Evolutionary conservation across 2,888 invertebrate genomes (phyloP).

Genomic region (Sabatieria punctata): DNA sequence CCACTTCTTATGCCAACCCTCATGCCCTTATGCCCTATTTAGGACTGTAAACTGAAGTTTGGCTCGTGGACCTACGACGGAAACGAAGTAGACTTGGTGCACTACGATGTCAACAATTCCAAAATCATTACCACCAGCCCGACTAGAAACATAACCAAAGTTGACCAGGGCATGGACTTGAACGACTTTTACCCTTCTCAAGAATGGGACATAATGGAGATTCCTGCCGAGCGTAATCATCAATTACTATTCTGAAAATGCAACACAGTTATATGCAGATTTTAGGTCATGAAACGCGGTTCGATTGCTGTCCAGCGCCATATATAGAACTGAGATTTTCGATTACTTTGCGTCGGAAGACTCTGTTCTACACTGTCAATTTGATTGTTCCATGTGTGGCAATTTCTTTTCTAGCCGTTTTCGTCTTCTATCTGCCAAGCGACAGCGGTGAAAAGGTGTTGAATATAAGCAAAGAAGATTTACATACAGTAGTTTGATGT

Average conservation of each 20-base stretch:
- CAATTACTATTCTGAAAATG: no score
- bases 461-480: no score
- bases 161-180: slow-evolving; percentile 30
- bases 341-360: slow-evolving; percentile 26
- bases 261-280: no score
- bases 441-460: no score
- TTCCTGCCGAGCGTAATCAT: slow-evolving; percentile 24
- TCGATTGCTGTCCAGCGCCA: slow-evolving; percentile 79
- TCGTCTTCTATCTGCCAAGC: no score
- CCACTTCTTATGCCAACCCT: no score
- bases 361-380: no score
- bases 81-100: slow-evolving; percentile 25
- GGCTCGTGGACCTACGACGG: slow-evolving; percentile 54
- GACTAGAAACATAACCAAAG: no score
- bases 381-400: slow-evolving; percentile 92
- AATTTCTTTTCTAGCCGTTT: slow-evolving; percentile 83
- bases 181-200: slow-evolving; percentile 31
- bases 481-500: no score
- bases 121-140: no score
- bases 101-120: slow-evolving; percentile 7
- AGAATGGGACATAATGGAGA: slow-evolving; percentile 34
- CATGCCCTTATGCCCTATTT: slow-evolving; percentile 60
- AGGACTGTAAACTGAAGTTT: slow-evolving; percentile 88
- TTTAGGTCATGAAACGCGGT: slow-evolving; percentile 32
- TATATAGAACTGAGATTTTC: slow-evolving; percentile 81